These are phyloP conservation scores for Australoheros facetus DNA, from an alignment of 2,797 vertebrate species.

Conservation along the genomic window DNA sequence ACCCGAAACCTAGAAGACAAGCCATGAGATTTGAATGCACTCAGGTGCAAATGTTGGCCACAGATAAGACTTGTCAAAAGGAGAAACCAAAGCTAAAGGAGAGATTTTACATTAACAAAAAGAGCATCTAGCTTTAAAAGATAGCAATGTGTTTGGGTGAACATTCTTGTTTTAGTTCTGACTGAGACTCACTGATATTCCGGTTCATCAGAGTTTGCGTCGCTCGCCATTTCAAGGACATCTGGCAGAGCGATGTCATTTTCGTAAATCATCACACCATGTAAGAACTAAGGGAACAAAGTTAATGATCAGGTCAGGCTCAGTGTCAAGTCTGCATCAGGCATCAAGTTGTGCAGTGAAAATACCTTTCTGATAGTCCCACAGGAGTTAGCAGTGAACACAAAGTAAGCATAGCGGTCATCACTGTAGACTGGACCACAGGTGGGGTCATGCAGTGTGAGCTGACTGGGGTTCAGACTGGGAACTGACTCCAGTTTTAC, in stretches of 20 bases:
- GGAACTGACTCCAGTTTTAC: constrained; percentile 72
- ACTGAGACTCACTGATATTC: constrained; percentile 59
- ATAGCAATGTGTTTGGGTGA: too few species aligned
- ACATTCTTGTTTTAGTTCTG: too few species aligned
- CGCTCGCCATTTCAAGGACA: background rate
- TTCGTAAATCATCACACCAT: constrained; percentile 73
- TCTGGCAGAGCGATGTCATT: constrained; percentile 74
- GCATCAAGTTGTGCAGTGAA: background rate
- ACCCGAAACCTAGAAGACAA: constrained; percentile 54
- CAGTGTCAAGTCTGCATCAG: background rate
- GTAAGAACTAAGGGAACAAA: constrained; percentile 58
- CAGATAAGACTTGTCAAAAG: too few species aligned
- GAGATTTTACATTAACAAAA: too few species aligned
- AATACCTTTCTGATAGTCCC: constrained; percentile 76
- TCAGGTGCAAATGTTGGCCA: background rate
- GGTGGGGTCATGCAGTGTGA: constrained; percentile 76
- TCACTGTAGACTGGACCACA: constrained; percentile 75
- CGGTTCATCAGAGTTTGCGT: background rate
- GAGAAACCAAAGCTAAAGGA: background rate
- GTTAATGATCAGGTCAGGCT: background rate
- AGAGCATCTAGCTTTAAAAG: too few species aligned
- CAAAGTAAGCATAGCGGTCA: constrained; percentile 67
- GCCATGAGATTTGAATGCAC: background rate
- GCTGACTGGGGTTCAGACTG: constrained; percentile 65
- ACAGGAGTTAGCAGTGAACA: constrained; percentile 72